phyloP scores from a whole-genome alignment of 2,888 invertebrate species.

The Luperina nickerlii region DNA sequence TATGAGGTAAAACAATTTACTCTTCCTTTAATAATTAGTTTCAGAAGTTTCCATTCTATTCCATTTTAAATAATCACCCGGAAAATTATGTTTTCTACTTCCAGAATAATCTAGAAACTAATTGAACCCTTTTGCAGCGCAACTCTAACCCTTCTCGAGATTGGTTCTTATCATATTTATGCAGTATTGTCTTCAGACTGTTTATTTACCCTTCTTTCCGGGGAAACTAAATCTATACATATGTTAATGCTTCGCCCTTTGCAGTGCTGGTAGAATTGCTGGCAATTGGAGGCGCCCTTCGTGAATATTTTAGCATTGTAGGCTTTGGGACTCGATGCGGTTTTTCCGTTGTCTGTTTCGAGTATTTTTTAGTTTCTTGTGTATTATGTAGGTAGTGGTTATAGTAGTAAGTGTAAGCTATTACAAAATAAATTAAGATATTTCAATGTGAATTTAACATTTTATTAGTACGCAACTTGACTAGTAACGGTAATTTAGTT shows the following conservation, averaged over 20 bases:
- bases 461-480: too few species aligned
- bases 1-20: too few species aligned
- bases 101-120: background rate
- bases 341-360: background rate
- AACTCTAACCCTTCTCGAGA: slow-evolving; percentile 57
- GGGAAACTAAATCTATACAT: slow-evolving; percentile 62
- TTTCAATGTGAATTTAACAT: too few species aligned
- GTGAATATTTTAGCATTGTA: slow-evolving; percentile 55
- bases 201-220: slow-evolving; percentile 58
- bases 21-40: too few species aligned
- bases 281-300: slow-evolving; percentile 33
- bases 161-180: slow-evolving; percentile 69
- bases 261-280: slow-evolving; percentile 31
- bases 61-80: background rate
- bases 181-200: slow-evolving; percentile 62
- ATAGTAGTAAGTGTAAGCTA: too few species aligned
- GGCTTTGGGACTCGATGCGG: slow-evolving; percentile 4
- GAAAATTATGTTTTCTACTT: background rate
- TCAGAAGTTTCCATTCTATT: background rate
- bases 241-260: slow-evolving; percentile 42
- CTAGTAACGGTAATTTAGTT: too few species aligned
- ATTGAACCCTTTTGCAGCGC: slow-evolving; percentile 2
- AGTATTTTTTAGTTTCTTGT: background rate
- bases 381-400: background rate
- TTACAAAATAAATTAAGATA: too few species aligned